These are phyloP conservation scores for Phyllotreta cruciferae DNA, from an alignment of 2,888 invertebrate genomes.

Conservation along the genomic window DNA sequence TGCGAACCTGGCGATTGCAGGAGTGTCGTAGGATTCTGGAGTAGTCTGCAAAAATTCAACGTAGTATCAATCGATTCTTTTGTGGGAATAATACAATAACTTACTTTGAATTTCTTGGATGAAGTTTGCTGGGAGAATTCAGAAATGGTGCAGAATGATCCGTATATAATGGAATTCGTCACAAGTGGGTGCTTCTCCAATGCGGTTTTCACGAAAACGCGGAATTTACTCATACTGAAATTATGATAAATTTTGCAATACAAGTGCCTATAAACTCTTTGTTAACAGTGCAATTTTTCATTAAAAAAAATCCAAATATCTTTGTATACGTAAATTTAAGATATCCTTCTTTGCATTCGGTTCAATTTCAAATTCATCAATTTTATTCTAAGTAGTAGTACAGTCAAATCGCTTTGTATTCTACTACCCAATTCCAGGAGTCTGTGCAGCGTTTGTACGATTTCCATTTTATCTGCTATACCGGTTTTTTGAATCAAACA, in stretches of 20 bases:
- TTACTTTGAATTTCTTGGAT: slow-evolving; percentile 72
- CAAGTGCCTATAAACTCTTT: no score
- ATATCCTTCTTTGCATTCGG: slow-evolving; percentile 13
- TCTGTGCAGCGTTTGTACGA: slow-evolving; percentile 20
- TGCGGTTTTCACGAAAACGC: slow-evolving; percentile 50
- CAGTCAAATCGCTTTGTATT: slow-evolving; percentile 14
- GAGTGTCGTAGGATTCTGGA: slow-evolving; percentile 61
- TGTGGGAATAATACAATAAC: slow-evolving; percentile 40
- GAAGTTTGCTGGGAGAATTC: slow-evolving; percentile 81
- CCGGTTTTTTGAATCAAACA: slow-evolving; percentile 7
- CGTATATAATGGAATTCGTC: slow-evolving; percentile 71
- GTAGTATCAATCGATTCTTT: background rate
- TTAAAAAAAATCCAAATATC: slow-evolving; percentile 1
- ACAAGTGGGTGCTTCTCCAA: slow-evolving; percentile 61
- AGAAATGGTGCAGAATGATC: slow-evolving; percentile 78
- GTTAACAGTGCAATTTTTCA: no score
- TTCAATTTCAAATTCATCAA: slow-evolving; percentile 21
- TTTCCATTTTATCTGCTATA: slow-evolving; percentile 13
- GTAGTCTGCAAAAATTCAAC: slow-evolving; percentile 48
- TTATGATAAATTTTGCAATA: no score
- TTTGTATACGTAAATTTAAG: slow-evolving; percentile 6
- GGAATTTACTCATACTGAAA: slow-evolving; percentile 48
- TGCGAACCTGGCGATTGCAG: slow-evolving; percentile 65
- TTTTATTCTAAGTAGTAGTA: slow-evolving; percentile 13
- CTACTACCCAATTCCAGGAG: slow-evolving; percentile 22